phyloP scores from a whole-genome alignment of 2,888 invertebrate species.

The Ochropleura leucogaster region DNA sequence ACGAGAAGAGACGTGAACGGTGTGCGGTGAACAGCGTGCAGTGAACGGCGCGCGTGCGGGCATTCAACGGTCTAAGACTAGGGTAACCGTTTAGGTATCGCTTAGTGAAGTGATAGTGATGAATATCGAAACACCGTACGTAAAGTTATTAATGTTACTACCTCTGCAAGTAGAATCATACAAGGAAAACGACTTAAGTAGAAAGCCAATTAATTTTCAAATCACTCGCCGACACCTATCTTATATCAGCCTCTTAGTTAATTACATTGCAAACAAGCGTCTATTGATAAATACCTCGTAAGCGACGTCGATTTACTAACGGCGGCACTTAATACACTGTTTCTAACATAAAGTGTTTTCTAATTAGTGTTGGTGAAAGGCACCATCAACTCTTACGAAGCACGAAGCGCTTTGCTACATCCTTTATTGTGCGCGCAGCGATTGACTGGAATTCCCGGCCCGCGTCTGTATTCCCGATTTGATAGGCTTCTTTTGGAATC shows the following conservation, averaged over 20 bases:
- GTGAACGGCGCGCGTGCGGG: no score
- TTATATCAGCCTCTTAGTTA: slow-evolving; percentile 19
- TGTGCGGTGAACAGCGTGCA: no score
- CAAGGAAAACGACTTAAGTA: slow-evolving; percentile 18
- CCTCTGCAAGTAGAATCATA: neutral
- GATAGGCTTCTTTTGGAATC: no score
- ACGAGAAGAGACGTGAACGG: no score
- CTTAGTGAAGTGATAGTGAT: neutral
- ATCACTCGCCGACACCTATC: slow-evolving; percentile 11
- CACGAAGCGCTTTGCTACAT: no score
- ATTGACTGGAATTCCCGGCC: no score
- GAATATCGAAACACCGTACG: neutral
- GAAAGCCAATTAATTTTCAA: slow-evolving; percentile 24
- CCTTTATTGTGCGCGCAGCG: no score
- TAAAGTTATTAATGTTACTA: neutral
- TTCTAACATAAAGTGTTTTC: slow-evolving; percentile 9
- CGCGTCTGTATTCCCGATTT: no score
- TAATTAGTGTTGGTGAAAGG: slow-evolving; percentile 15
- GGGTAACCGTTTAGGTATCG: neutral
- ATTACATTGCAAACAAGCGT: slow-evolving; percentile 27
- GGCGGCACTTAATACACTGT: slow-evolving; percentile 1
- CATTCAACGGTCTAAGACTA: no score
- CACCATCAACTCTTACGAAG: neutral
- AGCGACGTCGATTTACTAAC: neutral
- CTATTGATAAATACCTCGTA: slow-evolving; percentile 15